These are phyloP conservation scores for Drosophila picticornis DNA, from an alignment of 2,888 invertebrate genomes.

Conservation along the genomic window DNA sequence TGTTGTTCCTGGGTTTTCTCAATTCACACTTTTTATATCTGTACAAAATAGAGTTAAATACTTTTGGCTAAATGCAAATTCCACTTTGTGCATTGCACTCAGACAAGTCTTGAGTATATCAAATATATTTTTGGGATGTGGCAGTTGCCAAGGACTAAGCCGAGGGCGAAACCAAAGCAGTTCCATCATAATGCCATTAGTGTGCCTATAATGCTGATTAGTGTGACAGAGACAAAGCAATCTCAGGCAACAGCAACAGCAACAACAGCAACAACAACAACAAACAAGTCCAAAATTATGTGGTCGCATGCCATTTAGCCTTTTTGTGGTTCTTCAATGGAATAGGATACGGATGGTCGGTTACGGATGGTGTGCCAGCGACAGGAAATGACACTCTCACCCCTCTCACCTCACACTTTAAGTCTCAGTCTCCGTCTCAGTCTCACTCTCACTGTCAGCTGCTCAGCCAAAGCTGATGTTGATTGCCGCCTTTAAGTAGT, in stretches of 20 bases:
- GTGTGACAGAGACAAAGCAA: slow-evolving; percentile 50
- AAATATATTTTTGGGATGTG: slow-evolving; percentile 16
- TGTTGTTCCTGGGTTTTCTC: no score
- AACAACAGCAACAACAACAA: slow-evolving; percentile 49
- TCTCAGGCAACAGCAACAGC: slow-evolving; percentile 35
- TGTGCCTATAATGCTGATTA: slow-evolving; percentile 58
- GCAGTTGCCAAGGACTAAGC: neutral
- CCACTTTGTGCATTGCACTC: slow-evolving; percentile 1
- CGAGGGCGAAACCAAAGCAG: neutral
- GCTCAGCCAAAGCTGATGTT: slow-evolving; percentile 31
- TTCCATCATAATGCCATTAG: slow-evolving; percentile 58
- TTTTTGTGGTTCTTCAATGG: slow-evolving; percentile 22
- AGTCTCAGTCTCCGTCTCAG: slow-evolving; percentile 1
- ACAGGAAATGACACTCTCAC: slow-evolving; percentile 58
- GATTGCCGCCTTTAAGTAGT: slow-evolving; percentile 22
- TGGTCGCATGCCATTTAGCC: slow-evolving; percentile 59
- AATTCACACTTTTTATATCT: neutral
- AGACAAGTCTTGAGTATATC: neutral
- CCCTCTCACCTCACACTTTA: neutral
- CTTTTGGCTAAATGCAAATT: neutral
- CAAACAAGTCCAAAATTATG: slow-evolving; percentile 56
- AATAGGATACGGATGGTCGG: neutral
- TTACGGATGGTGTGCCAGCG: slow-evolving; percentile 24
- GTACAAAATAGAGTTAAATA: neutral
- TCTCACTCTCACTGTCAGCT: slow-evolving; percentile 17